Evolutionary conservation across 1,140 invertebrate genomes (phyloP).

Genomic region (Ooceraea biroi): DNA sequence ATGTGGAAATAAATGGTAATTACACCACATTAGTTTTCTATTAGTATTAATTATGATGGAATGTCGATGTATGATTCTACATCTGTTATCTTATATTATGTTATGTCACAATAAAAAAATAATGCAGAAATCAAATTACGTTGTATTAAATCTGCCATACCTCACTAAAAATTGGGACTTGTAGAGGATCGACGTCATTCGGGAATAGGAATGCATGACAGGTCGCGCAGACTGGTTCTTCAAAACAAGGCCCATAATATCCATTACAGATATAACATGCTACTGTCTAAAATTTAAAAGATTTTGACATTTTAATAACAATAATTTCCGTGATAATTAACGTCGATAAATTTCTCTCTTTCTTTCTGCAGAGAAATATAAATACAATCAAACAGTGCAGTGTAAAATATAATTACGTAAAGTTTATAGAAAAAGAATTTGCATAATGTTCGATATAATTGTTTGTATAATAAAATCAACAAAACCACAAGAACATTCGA

Average conservation of each 20-base stretch:
- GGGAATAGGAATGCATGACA: conserved; percentile 97
- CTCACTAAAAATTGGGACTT: conserved; percentile 87
- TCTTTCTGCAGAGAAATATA: neutral
- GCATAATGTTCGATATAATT: neutral
- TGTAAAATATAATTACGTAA: no score
- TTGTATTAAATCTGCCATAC: conserved; percentile 2
- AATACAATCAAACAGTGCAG: neutral
- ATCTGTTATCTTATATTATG: no score
- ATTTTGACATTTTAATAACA: neutral
- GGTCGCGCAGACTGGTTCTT: conserved; percentile 96
- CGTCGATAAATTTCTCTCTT: no score
- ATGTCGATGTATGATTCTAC: no score
- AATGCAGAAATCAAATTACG: conserved; percentile 3
- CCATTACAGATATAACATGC: conserved; percentile 95
- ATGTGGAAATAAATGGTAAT: no score
- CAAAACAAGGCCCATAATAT: conserved; percentile 96
- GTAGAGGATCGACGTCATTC: conserved; percentile 89
- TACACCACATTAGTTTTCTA: no score
- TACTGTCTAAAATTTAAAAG: conserved; percentile 86
- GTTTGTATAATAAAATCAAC: neutral
- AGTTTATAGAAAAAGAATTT: neutral
- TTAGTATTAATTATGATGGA: no score
- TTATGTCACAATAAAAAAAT: conserved; percentile 12
- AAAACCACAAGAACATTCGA: neutral
- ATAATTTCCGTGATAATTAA: no score